These are phyloP conservation scores for Dasyurus viverrinus DNA, from an alignment of 2,113 vertebrate species.

Conservation along the genomic window DNA sequence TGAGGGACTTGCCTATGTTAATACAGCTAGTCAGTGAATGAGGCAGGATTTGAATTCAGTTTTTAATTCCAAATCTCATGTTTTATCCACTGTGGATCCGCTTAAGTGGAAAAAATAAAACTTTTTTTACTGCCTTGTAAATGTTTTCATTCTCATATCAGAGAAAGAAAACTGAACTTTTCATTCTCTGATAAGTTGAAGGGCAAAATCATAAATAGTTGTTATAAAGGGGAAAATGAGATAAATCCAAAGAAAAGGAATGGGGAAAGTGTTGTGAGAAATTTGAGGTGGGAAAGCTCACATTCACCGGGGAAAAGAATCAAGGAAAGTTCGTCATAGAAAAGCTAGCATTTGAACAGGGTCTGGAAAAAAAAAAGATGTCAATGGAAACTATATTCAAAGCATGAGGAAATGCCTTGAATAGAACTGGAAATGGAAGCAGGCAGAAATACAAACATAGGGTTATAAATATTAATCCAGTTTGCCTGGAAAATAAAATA, in stretches of 20 bases:
- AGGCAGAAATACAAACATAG: background rate
- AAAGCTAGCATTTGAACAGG: background rate
- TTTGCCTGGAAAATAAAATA: background rate
- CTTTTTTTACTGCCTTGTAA: background rate
- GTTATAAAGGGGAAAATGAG: background rate
- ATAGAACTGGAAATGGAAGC: background rate
- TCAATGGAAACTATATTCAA: background rate
- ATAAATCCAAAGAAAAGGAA: background rate
- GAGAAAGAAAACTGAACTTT: background rate
- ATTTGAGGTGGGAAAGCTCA: background rate
- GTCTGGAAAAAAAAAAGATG: background rate
- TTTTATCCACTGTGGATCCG: background rate
- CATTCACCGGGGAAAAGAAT: background rate
- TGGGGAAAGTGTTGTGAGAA: background rate
- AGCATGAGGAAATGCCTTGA: background rate
- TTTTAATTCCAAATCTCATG: background rate
- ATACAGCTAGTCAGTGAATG: background rate
- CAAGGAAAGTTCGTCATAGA: background rate
- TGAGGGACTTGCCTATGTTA: background rate
- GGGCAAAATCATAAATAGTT: too few species aligned
- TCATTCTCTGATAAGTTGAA: background rate
- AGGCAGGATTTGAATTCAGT: background rate
- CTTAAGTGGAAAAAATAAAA: background rate
- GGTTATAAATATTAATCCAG: background rate
- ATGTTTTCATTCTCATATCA: too few species aligned